Evolutionary conservation across 2,888 invertebrate species (phyloP).

Genomic region (Mamestra brassicae): DNA sequence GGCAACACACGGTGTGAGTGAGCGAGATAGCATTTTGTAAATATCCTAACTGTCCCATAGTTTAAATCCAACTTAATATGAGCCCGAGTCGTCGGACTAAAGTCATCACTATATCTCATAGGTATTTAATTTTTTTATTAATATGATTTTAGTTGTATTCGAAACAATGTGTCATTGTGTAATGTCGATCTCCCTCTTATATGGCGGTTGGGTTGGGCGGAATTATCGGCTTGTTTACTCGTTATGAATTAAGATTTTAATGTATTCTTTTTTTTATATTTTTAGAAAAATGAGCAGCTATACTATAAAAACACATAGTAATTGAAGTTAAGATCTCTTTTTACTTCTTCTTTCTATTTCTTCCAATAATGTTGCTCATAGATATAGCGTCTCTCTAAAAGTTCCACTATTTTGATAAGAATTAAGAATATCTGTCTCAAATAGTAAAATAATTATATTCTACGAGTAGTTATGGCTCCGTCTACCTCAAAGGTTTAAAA

Average conservation of each 20-base stretch:
- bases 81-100: constrained; percentile 79
- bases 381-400: constrained; percentile 36
- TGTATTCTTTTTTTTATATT: constrained; percentile 10
- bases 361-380: constrained; percentile 18
- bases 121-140: constrained; percentile 89
- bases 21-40: constrained; percentile 89
- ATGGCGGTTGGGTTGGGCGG: constrained; percentile 69
- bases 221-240: constrained; percentile 36
- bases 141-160: constrained; percentile 82
- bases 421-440: constrained; percentile 22
- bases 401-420: constrained; percentile 6
- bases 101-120: constrained; percentile 91
- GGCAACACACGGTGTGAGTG: constrained; percentile 82
- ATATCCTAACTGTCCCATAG: constrained; percentile 88
- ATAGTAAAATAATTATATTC: constrained; percentile 25
- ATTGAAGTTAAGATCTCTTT: constrained; percentile 17
- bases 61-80: constrained; percentile 86
- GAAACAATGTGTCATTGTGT: constrained; percentile 86
- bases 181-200: constrained; percentile 79
- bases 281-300: constrained; percentile 29
- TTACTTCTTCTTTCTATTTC: constrained; percentile 23
- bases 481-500: constrained; percentile 38
- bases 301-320: constrained; percentile 45
- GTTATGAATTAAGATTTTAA: constrained; percentile 12
- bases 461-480: not conserved